Evolutionary conservation across 2,888 invertebrate genomes (phyloP).

Genomic region (Plebejus argus): DNA sequence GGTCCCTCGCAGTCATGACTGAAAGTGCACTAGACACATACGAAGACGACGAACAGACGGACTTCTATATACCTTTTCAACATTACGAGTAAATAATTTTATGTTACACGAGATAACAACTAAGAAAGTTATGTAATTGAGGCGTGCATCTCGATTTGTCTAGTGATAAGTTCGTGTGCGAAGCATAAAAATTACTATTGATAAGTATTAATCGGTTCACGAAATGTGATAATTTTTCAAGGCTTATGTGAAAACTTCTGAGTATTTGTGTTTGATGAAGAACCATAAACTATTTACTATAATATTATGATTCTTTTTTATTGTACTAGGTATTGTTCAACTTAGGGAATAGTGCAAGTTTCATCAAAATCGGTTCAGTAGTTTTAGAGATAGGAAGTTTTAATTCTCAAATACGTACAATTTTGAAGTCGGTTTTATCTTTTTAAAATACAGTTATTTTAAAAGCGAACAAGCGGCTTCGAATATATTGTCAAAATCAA

Average conservation of each 20-base stretch:
- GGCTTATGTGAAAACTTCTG: not conserved
- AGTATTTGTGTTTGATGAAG: not conserved
- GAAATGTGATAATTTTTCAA: conserved; percentile 26
- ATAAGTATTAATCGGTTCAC: not conserved
- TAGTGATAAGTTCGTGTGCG: conserved; percentile 16
- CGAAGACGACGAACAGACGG: conserved; percentile 2
- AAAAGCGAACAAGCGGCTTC: too few relatives aligned
- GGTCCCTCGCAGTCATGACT: conserved; percentile 8
- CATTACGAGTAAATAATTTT: conserved; percentile 16
- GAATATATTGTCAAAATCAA: too few relatives aligned
- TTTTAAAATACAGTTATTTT: too few relatives aligned
- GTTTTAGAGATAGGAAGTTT: too few relatives aligned
- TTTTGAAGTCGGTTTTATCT: too few relatives aligned
- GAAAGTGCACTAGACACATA: not conserved
- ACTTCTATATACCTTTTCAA: conserved; percentile 4
- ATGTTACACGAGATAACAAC: not conserved
- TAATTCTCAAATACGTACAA: too few relatives aligned
- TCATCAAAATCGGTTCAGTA: too few relatives aligned
- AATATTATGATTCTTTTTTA: too few relatives aligned
- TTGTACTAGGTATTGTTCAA: too few relatives aligned
- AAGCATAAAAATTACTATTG: conserved; percentile 1
- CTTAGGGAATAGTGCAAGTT: too few relatives aligned
- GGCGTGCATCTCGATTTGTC: conserved; percentile 10
- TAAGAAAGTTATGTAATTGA: not conserved
- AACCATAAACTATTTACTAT: too few relatives aligned